Evolutionary conservation across 2,113 vertebrate species (phyloP).

Genomic region (Menura novaehollandiae): DNA sequence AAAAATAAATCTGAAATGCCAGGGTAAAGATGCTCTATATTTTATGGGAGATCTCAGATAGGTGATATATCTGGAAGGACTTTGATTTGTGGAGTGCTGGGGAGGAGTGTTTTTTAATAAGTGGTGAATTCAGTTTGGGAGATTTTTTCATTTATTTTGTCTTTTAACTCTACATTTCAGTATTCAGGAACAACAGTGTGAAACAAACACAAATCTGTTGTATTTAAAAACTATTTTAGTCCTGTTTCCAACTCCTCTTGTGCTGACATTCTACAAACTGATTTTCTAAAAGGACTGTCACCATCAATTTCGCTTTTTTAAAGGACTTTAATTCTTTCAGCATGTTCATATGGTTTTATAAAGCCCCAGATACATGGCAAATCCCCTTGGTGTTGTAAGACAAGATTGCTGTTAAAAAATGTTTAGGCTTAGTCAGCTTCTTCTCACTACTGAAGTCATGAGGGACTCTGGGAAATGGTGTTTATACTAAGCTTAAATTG

Average conservation of each 20-base stretch:
- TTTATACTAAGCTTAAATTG: conserved; percentile 87
- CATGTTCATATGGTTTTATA: conserved; percentile 84
- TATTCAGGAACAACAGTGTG: conserved; percentile 7
- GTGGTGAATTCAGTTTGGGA: neutral
- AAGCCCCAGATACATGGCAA: conserved; percentile 79
- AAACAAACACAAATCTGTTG: conserved; percentile 37
- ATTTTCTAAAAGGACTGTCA: conserved; percentile 78
- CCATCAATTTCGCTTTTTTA: conserved; percentile 79
- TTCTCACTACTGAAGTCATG: conserved; percentile 78
- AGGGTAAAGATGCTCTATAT: neutral
- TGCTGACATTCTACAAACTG: conserved; percentile 63
- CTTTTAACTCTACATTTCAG: conserved; percentile 6
- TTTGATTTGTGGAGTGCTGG: neutral
- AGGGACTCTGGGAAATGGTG: conserved; percentile 83
- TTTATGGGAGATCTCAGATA: neutral
- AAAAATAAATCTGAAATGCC: neutral
- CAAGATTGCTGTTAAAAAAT: conserved; percentile 86
- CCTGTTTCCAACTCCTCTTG: conserved; percentile 21
- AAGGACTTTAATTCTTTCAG: conserved; percentile 84
- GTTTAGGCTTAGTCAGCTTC: conserved; percentile 84
- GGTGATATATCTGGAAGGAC: neutral
- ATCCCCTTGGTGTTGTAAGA: conserved; percentile 87
- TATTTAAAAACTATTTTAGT: conserved; percentile 29
- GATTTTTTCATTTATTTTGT: neutral
- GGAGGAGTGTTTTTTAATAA: neutral